Percentiles rank a stretch among this genome's conserved stretches.
Evolutionary conservation across 2,888 invertebrate genomes (phyloP).

Genomic region (Itoplectis maculator): DNA sequence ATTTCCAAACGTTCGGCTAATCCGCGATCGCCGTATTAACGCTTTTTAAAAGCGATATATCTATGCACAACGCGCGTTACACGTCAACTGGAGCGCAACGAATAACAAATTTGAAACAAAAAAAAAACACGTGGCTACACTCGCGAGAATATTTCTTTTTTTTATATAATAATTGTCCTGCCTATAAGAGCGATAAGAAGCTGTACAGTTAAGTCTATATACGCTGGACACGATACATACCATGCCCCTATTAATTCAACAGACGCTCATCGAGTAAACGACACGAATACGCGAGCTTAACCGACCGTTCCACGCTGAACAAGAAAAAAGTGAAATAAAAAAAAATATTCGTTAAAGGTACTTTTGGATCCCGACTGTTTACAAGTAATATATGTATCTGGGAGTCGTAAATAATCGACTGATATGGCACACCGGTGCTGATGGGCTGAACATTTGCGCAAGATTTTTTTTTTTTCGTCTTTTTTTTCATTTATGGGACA

Average conservation of each 20-base stretch:
- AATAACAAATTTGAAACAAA: slow-evolving; percentile 22
- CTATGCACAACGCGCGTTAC: slow-evolving; percentile 40
- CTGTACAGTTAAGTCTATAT: slow-evolving; percentile 45
- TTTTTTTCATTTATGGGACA: slow-evolving; percentile 25
- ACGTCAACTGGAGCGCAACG: slow-evolving; percentile 42
- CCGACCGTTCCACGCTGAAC: slow-evolving; percentile 23
- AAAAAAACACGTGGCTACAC: slow-evolving; percentile 50
- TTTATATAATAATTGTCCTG: slow-evolving; percentile 8
- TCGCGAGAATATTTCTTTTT: slow-evolving; percentile 39
- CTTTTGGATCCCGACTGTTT: slow-evolving; percentile 64
- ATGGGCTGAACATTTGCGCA: slow-evolving; percentile 51
- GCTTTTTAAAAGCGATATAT: slow-evolving; percentile 36
- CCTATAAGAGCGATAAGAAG: slow-evolving; percentile 59
- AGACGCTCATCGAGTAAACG: slow-evolving; percentile 29
- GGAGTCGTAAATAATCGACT: slow-evolving; percentile 58
- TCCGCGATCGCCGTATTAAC: neutral
- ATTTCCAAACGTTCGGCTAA: slow-evolving; percentile 12
- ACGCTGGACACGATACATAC: slow-evolving; percentile 25
- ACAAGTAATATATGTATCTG: slow-evolving; percentile 65
- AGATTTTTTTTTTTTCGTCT: neutral
- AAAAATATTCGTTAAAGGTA: slow-evolving; percentile 35
- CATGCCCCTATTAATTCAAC: slow-evolving; percentile 29
- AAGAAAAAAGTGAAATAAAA: slow-evolving; percentile 30
- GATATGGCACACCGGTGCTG: slow-evolving; percentile 65
- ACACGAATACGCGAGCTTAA: slow-evolving; percentile 15